Evolutionary conservation across 2,797 vertebrate species (phyloP), one percentile per base, ranked within the genome.

Genomic region (Sebastes itinus): DNA sequence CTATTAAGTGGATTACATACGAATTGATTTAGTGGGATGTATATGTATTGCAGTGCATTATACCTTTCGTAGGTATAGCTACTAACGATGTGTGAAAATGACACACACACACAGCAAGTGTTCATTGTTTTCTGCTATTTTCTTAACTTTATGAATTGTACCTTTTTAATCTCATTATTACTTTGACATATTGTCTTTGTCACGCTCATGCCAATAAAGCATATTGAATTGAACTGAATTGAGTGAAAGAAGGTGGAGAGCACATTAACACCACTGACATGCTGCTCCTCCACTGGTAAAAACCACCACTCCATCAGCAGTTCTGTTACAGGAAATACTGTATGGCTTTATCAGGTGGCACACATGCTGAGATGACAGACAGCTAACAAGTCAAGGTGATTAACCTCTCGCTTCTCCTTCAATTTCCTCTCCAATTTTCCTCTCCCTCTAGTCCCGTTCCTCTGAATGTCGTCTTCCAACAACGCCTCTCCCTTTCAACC

Each of bases 391-490:
- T 82, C 70, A 60, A 23, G 59, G 77, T 89, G 75, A 91, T 90
- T 87, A 89, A 83, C 85, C 77, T 88, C 73, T 67, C 59, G 79
- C 82, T 74, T 86, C 80, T 86, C 62, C 75, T 82, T 88, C 78
- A 79, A 78, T 90, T 87, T 92, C 88, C 87, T 72, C 75, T 87
- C 70, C 77, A 74, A 81, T 86, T 86, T 89, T 86, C 82, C 64
- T 72, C 69, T 82, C 60, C 73, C 52, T 16, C 35, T 22, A 54
- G 49, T 64, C 27, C 69, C 35, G 14, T 46, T 81, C 56, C 55
- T 67, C 75, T 73, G 18, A 28, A 11, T 56, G 58, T 84, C 72
- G 7, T 78, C 77, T 60, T 88, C 80, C 77, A 82, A 55, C 79
- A 77, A 69, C 72, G 62, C 73, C 72, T 78, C 77, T 70, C 32